Base-by-base conservation (phyloP, 1,140 invertebrate genomes). In the Drosophila nebulosa region DNA sequence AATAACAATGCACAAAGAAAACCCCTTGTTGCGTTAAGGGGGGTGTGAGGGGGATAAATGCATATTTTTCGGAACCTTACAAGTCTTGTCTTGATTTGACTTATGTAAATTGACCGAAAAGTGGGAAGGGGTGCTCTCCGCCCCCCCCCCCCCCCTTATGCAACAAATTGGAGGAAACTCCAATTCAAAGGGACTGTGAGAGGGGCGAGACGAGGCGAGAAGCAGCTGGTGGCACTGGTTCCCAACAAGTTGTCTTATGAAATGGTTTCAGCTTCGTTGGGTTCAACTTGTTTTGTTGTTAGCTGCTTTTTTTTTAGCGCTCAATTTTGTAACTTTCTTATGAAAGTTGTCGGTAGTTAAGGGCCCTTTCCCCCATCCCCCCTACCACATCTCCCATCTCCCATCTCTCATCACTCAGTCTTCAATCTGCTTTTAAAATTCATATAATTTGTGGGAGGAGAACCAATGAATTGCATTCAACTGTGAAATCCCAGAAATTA, bases 41-140 rank as follows among this genome's bases (percentile, higher is more conserved):
- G n/a, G n/a, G n/a, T n/a, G n/a, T n/a, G n/a, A n/a, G n/a, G n/a
- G n/a, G n/a, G n/a, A n/a, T n/a, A 36, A 21, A 21, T 46, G 39
- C 16, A 46, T 36, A 36, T 36, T 36, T n/a, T 36, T 36, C 16
- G 39, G 39, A 46, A 46, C 39, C 21, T 46, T 42, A 14, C 16
- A 3, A 21, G 39, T 1, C 16, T 46, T 21, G 16, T 2, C 10
- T n/a, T n/a, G n/a, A n/a, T 32, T 32, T 21, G 39, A 9, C 39
- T 46, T 46, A 46, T 46, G 39, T 46, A 46, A 46, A 46, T 46
- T 46, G n/a, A n/a, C n/a, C n/a, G n/a, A n/a, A n/a, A n/a, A n/a
- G n/a, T n/a, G n/a, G 16, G 39, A 46, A 16, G 7, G 7, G 7
- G 7, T 18, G 12, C n/a, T 14, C 12, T 1, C 35, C 12, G 2